These are phyloP conservation scores for Dorcus parallelipipedus DNA, from an alignment of 2,888 invertebrate species.

Conservation along the genomic window DNA sequence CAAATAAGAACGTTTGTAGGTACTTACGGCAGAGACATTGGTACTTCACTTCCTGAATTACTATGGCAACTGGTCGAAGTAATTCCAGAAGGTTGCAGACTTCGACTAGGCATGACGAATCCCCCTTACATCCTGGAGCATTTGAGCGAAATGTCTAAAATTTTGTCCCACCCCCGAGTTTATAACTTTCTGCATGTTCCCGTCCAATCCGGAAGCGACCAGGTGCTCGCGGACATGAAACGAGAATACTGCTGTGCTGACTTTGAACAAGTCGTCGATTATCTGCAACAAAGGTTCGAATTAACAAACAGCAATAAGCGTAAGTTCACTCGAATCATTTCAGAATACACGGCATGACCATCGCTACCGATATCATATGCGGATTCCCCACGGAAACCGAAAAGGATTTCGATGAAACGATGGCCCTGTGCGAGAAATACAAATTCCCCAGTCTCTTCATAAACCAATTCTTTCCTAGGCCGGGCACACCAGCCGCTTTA, in stretches of 20 bases:
- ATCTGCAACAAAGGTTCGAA: conserved; percentile 63
- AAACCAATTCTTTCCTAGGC: conserved; percentile 95
- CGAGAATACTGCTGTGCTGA: conserved; percentile 89
- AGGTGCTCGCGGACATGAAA: conserved; percentile 92
- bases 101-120: conserved; percentile 96
- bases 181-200: conserved; percentile 97
- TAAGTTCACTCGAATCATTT: conserved; percentile 9
- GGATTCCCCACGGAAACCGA: conserved; percentile 97
- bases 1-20: conserved; percentile 42
- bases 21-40: conserved; percentile 95
- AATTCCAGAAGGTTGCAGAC: conserved; percentile 70
- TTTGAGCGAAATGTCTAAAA: conserved; percentile 81
- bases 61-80: conserved; percentile 80
- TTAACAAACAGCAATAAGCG: neutral
- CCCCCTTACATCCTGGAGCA: conserved; percentile 98
- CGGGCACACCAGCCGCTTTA: conserved; percentile 93
- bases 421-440: conserved; percentile 78
- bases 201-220: conserved; percentile 96
- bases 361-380: conserved; percentile 97
- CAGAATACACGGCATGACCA: conserved; percentile 85
- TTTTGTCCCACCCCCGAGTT: conserved; percentile 83
- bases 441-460: conserved; percentile 93
- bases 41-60: conserved; percentile 79
- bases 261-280: conserved; percentile 86
- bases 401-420: conserved; percentile 82